A percentile compares a stretch with the other conserved stretches of the same genome.
These are phyloP conservation scores for Bembecia ichneumoniformis DNA, from an alignment of 2,888 invertebrate genomes.

Conservation along the genomic window DNA sequence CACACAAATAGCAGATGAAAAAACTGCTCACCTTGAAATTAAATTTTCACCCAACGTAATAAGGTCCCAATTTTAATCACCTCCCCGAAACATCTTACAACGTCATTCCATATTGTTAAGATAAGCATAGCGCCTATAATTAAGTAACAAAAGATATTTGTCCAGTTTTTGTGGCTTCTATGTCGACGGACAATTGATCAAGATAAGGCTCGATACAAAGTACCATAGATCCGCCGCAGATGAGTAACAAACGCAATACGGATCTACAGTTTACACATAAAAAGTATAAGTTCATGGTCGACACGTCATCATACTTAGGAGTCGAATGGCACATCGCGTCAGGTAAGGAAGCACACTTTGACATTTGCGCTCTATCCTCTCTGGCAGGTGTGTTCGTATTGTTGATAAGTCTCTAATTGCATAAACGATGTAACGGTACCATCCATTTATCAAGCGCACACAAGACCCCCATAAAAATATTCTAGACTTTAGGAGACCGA, in stretches of 20 bases:
- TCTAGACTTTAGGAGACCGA: slow-evolving; percentile 39
- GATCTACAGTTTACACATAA: slow-evolving; percentile 48
- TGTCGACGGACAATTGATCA: slow-evolving; percentile 24
- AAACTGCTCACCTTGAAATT: too few relatives aligned
- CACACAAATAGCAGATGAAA: too few relatives aligned
- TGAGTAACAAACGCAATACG: slow-evolving; percentile 45
- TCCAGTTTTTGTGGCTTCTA: slow-evolving; percentile 8
- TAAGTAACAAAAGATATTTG: slow-evolving; percentile 18
- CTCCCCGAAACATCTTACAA: too few relatives aligned
- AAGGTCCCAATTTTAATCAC: too few relatives aligned
- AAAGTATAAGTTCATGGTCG: slow-evolving; percentile 59
- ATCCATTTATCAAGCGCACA: too few relatives aligned
- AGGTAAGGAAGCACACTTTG: slow-evolving; percentile 39
- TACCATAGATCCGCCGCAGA: slow-evolving; percentile 25
- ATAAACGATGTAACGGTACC: slow-evolving; percentile 1
- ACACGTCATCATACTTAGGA: slow-evolving; percentile 15
- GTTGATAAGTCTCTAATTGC: slow-evolving; percentile 29
- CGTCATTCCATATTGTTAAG: neutral
- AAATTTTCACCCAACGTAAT: too few relatives aligned
- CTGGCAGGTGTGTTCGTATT: slow-evolving; percentile 46
- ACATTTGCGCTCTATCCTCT: slow-evolving; percentile 41
- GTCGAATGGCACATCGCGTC: slow-evolving; percentile 20
- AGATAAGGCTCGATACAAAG: slow-evolving; percentile 31
- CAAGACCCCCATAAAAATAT: slow-evolving; percentile 22
- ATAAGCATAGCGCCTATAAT: neutral